Base-by-base conservation (phyloP, 1,140 invertebrate species). In the Formica exsecta region DNA sequence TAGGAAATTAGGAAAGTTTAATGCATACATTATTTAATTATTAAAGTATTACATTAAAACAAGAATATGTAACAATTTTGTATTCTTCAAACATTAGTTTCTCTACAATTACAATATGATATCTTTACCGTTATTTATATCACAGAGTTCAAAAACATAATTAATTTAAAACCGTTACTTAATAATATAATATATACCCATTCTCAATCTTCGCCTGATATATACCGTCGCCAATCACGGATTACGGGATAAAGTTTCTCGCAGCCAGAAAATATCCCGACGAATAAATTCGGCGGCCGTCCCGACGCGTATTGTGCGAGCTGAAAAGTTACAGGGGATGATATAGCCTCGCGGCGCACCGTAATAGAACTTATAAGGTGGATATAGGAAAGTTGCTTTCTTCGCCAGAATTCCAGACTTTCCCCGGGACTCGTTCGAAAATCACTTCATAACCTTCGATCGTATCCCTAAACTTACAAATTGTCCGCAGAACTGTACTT, bases 371-470 rank as follows among this genome's bases (percentile, higher is more conserved):
- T 80, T 80, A 51, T 51, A 59, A 48, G 54, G 11, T 77, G 41
- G 61, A 66, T 36, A 74, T 36, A 74, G 61, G 25, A 85, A 85
- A 85, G 83, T 85, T 85, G 54, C 44, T 77, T 51, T 64, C 22
- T 48, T 79, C 19, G 36, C 44, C n/a, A 41, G 73, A 85, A 85
- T 85, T 85, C 38, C 22, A 54, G 81, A 64, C 73, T 54, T 51
- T 66, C 22, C 25, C n/a, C n/a, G 19, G 38, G 22, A 54, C 44
- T 65, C 32, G 61, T 41, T 41, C 61, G 61, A 85, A 79, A 85
- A 85, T 85, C 41, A 84, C 71, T 85, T 76, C 59, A 85, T 76
- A 85, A 85, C 61, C 73, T 65, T 85, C 62, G 32, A 16, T 16
- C 57, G 73, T 36, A 54, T 64, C 70, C 13, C 59, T 85, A 38